Evolutionary conservation across 2,888 invertebrate genomes (phyloP).

Genomic region (Oscheius myriophilus): DNA sequence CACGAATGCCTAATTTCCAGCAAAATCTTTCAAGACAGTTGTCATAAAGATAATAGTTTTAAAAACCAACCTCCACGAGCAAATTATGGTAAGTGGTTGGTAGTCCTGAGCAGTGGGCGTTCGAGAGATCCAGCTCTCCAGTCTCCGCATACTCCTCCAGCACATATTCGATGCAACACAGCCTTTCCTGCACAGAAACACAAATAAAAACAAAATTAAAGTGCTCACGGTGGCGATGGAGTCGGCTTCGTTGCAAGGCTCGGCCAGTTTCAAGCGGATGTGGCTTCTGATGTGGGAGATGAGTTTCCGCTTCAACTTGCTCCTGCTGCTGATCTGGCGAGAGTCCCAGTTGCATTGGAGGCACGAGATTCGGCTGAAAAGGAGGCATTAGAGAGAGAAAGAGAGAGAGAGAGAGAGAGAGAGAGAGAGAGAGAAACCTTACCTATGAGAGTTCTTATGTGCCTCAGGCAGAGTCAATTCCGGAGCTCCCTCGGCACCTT

Average conservation of each 20-base stretch:
- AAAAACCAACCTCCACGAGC: not conserved
- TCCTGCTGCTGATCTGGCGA: too few species aligned
- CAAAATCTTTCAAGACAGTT: too few species aligned
- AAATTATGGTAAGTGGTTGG: not conserved
- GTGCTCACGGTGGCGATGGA: not conserved
- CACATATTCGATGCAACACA: constrained; percentile 2
- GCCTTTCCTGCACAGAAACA: not conserved
- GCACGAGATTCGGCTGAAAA: not conserved
- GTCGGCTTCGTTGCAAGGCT: not conserved
- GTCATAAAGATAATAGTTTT: not conserved
- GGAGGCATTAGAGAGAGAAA: too few species aligned
- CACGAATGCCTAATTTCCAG: too few species aligned
- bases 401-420: too few species aligned
- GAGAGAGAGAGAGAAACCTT: too few species aligned
- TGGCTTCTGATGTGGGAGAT: not conserved
- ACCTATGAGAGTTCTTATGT: too few species aligned
- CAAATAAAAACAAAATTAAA: not conserved
- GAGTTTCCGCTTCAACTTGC: too few species aligned
- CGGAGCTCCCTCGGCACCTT: too few species aligned
- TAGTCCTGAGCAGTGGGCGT: not conserved
- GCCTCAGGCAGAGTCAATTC: too few species aligned
- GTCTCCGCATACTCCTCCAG: constrained; percentile 1
- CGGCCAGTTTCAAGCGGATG: not conserved
- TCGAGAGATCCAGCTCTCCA: not conserved
- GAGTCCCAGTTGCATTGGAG: constrained; percentile 1